These are phyloP conservation scores for Actinernus sp. DNA, from an alignment of 92 coral and sea anemone genomes.

Conservation along the genomic window DNA sequence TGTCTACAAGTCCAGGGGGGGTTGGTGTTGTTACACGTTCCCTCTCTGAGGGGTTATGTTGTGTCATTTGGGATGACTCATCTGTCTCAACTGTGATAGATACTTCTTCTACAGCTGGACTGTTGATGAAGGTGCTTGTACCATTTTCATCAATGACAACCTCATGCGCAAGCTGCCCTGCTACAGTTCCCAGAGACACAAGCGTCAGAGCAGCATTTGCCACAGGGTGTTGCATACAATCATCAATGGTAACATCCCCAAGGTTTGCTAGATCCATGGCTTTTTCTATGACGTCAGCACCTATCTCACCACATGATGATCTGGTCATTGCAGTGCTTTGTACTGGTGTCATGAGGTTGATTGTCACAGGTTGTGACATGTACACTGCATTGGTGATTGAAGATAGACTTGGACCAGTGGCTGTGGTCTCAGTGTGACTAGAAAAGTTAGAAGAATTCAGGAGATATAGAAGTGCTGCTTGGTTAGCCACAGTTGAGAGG, in stretches of 20 bases:
- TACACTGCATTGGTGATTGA: conserved; percentile 64
- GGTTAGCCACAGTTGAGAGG: background rate
- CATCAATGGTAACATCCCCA: conserved; percentile 2
- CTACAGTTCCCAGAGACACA: conserved; percentile 20
- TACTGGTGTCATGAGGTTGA: conserved; percentile 44
- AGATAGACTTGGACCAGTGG: background rate
- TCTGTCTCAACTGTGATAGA: conserved; percentile 60
- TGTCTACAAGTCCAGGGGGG: background rate
- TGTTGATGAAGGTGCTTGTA: conserved; percentile 13
- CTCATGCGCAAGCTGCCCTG: conserved; percentile 20
- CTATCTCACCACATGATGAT: background rate
- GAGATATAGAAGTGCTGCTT: conserved; percentile 11
- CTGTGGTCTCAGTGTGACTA: background rate
- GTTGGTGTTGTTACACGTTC: background rate
- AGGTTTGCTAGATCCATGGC: conserved; percentile 80
- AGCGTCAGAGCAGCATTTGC: conserved; percentile 40
- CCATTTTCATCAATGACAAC: conserved; percentile 39
- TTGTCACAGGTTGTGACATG: conserved; percentile 66
- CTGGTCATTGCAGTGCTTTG: conserved; percentile 15
- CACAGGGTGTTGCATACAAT: conserved; percentile 15
- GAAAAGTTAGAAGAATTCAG: conserved; percentile 11
- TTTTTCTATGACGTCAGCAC: conserved; percentile 69
- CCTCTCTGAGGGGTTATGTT: background rate
- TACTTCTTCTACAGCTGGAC: conserved; percentile 31
- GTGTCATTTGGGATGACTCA: background rate